Conservation (phyloP, 2,797 vertebrate species). For the Squalus acanthias region DNA sequence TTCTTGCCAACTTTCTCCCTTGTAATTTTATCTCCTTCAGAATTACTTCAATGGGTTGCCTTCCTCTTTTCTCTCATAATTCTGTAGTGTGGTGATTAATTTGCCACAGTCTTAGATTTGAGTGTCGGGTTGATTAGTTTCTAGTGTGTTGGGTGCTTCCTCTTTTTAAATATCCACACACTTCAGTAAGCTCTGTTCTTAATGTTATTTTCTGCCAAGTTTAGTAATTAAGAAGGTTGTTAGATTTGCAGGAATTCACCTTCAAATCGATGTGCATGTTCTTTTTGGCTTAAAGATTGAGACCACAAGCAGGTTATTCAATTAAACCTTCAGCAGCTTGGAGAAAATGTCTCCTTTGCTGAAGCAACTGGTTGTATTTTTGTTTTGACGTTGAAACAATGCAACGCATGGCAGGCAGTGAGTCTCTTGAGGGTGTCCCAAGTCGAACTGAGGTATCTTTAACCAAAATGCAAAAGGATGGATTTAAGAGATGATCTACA, state of each 20-base stretch:
- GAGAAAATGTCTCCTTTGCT: neutral
- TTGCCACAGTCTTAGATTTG: neutral
- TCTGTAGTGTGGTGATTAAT: neutral
- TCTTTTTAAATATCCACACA: neutral
- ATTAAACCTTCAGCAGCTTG: neutral
- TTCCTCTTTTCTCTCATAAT: neutral
- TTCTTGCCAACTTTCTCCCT: neutral
- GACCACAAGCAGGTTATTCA: neutral
- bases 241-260: neutral
- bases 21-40: neutral
- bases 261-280: neutral
- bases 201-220: neutral
- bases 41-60: neutral
- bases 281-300: neutral
- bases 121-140: neutral
- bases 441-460: neutral
- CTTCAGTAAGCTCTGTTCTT: neutral
- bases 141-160: neutral
- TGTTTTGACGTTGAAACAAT: neutral
- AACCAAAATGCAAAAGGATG: neutral
- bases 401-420: too few relatives aligned
- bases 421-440: neutral
- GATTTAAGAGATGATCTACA: too few relatives aligned
- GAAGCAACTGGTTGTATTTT: neutral
- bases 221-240: neutral